Base-by-base conservation (phyloP, 2,888 invertebrate genomes). In the Patella caerulea region DNA sequence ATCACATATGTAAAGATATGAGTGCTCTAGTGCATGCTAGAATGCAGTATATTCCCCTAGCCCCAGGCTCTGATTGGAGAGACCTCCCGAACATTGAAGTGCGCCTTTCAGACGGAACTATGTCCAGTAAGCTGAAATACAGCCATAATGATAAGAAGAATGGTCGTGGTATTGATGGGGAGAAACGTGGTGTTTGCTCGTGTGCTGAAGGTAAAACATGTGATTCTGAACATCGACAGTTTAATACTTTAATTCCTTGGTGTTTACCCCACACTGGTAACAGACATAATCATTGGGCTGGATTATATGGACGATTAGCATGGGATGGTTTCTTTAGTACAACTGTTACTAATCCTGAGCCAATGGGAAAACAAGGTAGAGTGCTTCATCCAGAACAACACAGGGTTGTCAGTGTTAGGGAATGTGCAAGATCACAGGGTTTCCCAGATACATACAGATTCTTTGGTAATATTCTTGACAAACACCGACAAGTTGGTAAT, bases 311-410 rank as follows among this genome's bases (percentile, higher is more conserved):
- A 2, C 94, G 96, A 55, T 91, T 96, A 15, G 94, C 95, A 82
- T 96, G 96, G 96, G 94, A 95, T 86, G 96, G 96, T 4, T 96
- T 95, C 93, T 96, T 96, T 92, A 94, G 95, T 84, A 96, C 96
- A 1, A 96, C 96, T 0, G 90, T 92, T 71, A 93, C 93, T 24
- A 96, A 96, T 92, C 96, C 96, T 29, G 96, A 96, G 91, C 96
- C 96, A 2, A 96, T 96, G 96, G 96, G 96, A 82, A 96, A 96
- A 93, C 96, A 96, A 92, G 96, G 96, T 74, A 94, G 96, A 86
- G 96, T 96, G 74, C 92, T 96, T 82, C 96, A 96, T 92, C 96
- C 96, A 3, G 94, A 94, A 86, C 91, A 91, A 83, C 90, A 94
- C 86, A 93, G 96, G 78, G 95, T 96, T 0, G 96, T 97, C n/a